Percentiles rank a stretch among this genome's conserved stretches.
Conservation (phyloP, 1,140 invertebrate genomes). For the Venturia canescens region DNA sequence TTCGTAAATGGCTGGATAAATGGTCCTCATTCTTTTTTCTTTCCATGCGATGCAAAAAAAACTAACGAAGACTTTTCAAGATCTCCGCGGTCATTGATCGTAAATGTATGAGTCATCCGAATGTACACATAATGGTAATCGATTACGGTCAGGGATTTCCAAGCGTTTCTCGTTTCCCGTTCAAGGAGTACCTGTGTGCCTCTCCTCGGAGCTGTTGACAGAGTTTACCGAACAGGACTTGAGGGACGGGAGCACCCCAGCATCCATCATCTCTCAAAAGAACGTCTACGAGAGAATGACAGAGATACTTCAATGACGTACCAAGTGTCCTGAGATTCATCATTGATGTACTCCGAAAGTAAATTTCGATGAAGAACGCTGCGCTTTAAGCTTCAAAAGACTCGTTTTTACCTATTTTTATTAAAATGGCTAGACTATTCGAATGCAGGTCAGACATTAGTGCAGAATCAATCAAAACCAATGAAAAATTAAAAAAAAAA, state of each 20-base stretch:
- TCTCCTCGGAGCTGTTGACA: neutral
- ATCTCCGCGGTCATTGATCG: slow-evolving; percentile 6
- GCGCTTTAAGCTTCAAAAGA: too few species aligned
- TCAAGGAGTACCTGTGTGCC: neutral
- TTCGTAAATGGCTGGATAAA: too few species aligned
- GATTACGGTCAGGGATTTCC: slow-evolving; percentile 6
- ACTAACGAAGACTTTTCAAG: neutral
- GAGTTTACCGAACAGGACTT: neutral
- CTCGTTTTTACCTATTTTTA: too few species aligned
- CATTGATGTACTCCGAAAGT: too few species aligned
- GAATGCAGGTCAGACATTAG: too few species aligned
- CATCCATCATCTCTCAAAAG: neutral
- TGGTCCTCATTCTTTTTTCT: neutral
- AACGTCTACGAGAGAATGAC: too few species aligned
- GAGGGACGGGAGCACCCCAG: neutral
- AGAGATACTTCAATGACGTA: too few species aligned
- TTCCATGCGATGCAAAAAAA: neutral
- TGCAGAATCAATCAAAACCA: too few species aligned
- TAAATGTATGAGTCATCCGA: neutral
- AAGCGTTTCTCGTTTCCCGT: neutral
- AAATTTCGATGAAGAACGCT: too few species aligned
- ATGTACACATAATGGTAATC: neutral
- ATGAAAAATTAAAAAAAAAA: too few species aligned
- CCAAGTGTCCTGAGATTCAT: too few species aligned
- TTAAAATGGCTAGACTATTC: too few species aligned